A percentile compares a stretch with the other conserved stretches of the same genome.
phyloP scores from a whole-genome alignment of 2,797 vertebrate genomes.

The Cyclopterus lumpus region DNA sequence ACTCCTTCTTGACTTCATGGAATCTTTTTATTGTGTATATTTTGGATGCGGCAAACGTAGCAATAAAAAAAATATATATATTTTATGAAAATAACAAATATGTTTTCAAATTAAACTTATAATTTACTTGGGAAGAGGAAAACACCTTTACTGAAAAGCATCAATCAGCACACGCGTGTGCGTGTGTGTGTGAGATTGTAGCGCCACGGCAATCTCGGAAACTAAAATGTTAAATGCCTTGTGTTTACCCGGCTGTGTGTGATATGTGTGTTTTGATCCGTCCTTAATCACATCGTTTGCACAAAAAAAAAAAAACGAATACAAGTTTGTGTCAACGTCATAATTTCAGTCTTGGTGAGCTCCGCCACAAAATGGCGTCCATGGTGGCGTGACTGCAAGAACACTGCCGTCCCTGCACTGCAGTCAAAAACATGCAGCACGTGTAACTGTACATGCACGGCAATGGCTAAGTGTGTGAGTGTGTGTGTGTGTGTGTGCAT shows the following conservation, averaged over 20 bases:
- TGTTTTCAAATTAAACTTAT: not conserved
- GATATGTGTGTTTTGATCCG: slow-evolving; percentile 59
- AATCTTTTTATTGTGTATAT: not conserved
- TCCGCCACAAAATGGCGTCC: slow-evolving; percentile 77
- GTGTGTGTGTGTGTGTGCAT: slow-evolving; percentile 32
- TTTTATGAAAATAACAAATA: not conserved
- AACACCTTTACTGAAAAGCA: not conserved
- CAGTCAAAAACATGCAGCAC: slow-evolving; percentile 60
- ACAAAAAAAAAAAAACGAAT: slow-evolving; percentile 17
- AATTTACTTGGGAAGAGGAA: not conserved
- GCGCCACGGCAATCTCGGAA: not conserved
- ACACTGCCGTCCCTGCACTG: slow-evolving; percentile 63
- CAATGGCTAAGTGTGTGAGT: slow-evolving; percentile 39
- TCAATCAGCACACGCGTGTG: not conserved
- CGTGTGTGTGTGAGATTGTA: not conserved
- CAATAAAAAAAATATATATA: not conserved
- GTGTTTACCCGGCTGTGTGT: slow-evolving; percentile 58
- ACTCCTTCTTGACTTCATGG: not conserved
- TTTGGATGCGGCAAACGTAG: not conserved
- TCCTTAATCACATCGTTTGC: slow-evolving; percentile 51
- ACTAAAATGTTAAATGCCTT: slow-evolving; percentile 46
- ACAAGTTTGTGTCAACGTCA: slow-evolving; percentile 42
- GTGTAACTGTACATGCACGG: slow-evolving; percentile 65
- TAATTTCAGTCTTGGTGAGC: slow-evolving; percentile 54
- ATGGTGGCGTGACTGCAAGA: slow-evolving; percentile 57